phyloP scores from a whole-genome alignment of 53 echinoderm and acorn worm species.

The Hippasteria phrygiana region DNA sequence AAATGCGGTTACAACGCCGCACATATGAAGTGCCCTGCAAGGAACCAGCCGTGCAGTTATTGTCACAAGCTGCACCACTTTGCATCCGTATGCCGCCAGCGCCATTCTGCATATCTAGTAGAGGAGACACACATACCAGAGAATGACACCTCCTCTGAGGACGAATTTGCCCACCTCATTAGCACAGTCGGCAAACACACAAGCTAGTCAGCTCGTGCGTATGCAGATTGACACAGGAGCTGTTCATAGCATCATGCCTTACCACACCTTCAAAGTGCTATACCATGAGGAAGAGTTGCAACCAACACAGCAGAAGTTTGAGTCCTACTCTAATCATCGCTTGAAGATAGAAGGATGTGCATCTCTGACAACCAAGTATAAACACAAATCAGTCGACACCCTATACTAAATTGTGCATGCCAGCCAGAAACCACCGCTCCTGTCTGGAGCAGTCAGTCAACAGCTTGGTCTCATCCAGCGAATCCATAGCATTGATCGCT shows the following conservation, averaged over 20 bases:
- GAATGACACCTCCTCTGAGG: too few species aligned
- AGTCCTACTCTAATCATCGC: constrained; percentile 61
- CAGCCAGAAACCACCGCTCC: constrained; percentile 46
- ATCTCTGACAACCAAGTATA: constrained; percentile 37
- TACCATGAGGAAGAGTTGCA: neutral
- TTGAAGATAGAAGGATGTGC: constrained; percentile 56
- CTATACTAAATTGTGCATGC: constrained; percentile 57
- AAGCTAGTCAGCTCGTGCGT: neutral
- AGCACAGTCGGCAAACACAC: too few species aligned
- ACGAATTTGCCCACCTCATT: too few species aligned
- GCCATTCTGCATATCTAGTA: too few species aligned
- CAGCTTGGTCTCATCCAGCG: constrained; percentile 54
- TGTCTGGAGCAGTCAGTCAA: constrained; percentile 65
- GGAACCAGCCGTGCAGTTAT: too few species aligned
- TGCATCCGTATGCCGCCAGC: too few species aligned
- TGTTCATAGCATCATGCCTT: constrained; percentile 65
- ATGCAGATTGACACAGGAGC: constrained; percentile 71
- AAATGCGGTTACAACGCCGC: too few species aligned
- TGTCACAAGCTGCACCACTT: too few species aligned
- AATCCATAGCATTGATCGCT: constrained; percentile 28
- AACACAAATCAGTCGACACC: constrained; percentile 38
- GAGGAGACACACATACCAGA: too few species aligned
- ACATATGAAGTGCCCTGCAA: too few species aligned
- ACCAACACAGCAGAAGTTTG: constrained; percentile 42
- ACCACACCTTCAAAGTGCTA: constrained; percentile 23